Evolutionary conservation across 23 tunicate species (phyloP).

Genomic region (Oikopleura dioica): DNA sequence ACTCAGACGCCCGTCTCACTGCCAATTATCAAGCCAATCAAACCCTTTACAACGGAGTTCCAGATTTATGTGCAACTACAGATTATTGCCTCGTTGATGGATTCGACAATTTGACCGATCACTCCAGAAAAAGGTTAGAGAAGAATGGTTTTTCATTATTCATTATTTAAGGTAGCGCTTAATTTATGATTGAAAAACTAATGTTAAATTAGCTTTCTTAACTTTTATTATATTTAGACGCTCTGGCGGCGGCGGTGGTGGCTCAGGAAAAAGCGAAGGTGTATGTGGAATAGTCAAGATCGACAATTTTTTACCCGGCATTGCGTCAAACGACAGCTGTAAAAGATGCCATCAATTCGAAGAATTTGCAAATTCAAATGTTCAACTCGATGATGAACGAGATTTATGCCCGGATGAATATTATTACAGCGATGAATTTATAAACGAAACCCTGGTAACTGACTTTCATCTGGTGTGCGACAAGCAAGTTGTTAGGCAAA

Average conservation of each 20-base stretch:
- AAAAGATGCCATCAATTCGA: not conserved
- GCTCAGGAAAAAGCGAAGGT: not conserved
- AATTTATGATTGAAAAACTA: too few species aligned
- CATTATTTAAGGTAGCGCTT: too few species aligned
- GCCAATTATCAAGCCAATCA: not conserved
- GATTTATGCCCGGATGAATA: too few species aligned
- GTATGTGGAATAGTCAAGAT: not conserved
- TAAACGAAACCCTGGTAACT: not conserved
- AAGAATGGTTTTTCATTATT: too few species aligned
- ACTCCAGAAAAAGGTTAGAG: too few species aligned
- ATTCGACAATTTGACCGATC: too few species aligned
- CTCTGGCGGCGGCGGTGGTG: not conserved
- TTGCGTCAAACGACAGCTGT: not conserved
- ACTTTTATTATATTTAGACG: too few species aligned
- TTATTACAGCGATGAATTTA: not conserved
- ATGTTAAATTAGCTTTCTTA: too few species aligned
- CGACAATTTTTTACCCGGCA: not conserved
- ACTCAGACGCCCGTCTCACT: not conserved
- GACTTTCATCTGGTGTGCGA: not conserved
- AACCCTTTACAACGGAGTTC: not conserved
- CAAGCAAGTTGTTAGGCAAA: too few species aligned
- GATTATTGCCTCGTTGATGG: not conserved
- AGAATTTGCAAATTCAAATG: not conserved
- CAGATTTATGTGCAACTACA: not conserved
- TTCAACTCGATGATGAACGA: not conserved